A percentile compares a stretch with the other conserved stretches of the same genome.
These are phyloP conservation scores for Oryzias woworae DNA, from an alignment of 2,113 vertebrate species.

Conservation along the genomic window DNA sequence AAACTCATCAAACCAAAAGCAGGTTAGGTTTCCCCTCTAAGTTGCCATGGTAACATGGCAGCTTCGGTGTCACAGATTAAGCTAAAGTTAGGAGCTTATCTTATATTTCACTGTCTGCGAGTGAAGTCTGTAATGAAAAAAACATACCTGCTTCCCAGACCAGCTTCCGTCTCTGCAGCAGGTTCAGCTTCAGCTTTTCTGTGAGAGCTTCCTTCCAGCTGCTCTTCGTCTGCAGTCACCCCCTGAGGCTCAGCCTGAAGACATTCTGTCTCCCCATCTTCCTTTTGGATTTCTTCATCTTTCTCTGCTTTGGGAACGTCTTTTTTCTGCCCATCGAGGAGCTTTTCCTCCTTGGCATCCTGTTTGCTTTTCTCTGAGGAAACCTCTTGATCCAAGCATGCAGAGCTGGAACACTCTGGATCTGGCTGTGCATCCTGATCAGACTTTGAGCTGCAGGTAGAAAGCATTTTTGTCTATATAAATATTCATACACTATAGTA, in stretches of 20 bases:
- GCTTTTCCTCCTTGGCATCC: slow-evolving; percentile 15
- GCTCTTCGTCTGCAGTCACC: slow-evolving; percentile 14
- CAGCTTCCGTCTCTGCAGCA: not conserved
- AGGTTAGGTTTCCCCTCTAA: no score
- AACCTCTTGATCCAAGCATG: slow-evolving; percentile 14
- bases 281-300: not conserved
- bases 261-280: slow-evolving; percentile 1
- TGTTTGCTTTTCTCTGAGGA: slow-evolving; percentile 27
- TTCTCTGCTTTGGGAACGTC: slow-evolving; percentile 7
- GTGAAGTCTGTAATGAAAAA: not conserved
- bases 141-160: slow-evolving; percentile 45
- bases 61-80: no score
- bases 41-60: no score
- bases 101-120: no score
- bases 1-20: no score
- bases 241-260: slow-evolving; percentile 13
- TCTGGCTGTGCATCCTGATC: slow-evolving; percentile 33
- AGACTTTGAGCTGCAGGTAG: slow-evolving; percentile 28
- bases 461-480: not conserved
- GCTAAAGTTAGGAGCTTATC: no score
- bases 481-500: not conserved
- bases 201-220: not conserved
- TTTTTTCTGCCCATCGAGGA: slow-evolving; percentile 7
- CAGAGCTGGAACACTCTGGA: not conserved
- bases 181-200: not conserved